Evolutionary conservation across 2,888 invertebrate genomes (phyloP).

Genomic region (Drosophila fulvimacula): DNA sequence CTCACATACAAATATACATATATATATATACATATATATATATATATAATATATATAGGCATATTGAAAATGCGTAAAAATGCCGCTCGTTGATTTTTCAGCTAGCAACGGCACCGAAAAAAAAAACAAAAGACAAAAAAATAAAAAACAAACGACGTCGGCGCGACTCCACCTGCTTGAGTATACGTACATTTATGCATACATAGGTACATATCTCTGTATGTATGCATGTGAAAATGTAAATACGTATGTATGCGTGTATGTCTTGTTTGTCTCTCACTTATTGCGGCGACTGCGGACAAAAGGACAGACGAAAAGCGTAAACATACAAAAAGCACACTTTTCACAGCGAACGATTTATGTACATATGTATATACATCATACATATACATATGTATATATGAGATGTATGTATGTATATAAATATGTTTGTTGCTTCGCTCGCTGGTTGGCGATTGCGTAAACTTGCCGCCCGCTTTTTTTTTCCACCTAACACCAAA

Average conservation of each 20-base stretch:
- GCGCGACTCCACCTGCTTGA: constrained; percentile 75
- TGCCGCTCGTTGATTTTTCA: constrained; percentile 80
- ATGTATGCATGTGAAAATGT: constrained; percentile 44
- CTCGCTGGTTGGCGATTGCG: constrained; percentile 71
- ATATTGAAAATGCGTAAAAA: constrained; percentile 80
- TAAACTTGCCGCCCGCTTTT: constrained; percentile 80
- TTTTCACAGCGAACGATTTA: constrained; percentile 65
- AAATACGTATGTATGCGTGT: constrained; percentile 41
- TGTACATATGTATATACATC: constrained; percentile 38
- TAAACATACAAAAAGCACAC: constrained; percentile 78
- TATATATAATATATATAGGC: constrained; percentile 37
- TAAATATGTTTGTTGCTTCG: constrained; percentile 37
- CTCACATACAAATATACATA: constrained; percentile 25
- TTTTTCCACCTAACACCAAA: constrained; percentile 74
- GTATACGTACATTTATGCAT: constrained; percentile 24
- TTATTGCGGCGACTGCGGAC: constrained; percentile 49
- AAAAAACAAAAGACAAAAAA: constrained; percentile 24
- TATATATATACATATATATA: too few relatives aligned
- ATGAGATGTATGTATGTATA: constrained; percentile 2
- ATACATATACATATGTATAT: constrained; percentile 24
- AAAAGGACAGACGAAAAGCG: constrained; percentile 56
- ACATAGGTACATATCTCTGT: constrained; percentile 17
- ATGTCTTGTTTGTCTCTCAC: constrained; percentile 67
- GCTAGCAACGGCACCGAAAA: constrained; percentile 69
- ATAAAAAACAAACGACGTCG: constrained; percentile 67